Conservation (phyloP, 1,140 invertebrate genomes). For the Delia radicum region DNA sequence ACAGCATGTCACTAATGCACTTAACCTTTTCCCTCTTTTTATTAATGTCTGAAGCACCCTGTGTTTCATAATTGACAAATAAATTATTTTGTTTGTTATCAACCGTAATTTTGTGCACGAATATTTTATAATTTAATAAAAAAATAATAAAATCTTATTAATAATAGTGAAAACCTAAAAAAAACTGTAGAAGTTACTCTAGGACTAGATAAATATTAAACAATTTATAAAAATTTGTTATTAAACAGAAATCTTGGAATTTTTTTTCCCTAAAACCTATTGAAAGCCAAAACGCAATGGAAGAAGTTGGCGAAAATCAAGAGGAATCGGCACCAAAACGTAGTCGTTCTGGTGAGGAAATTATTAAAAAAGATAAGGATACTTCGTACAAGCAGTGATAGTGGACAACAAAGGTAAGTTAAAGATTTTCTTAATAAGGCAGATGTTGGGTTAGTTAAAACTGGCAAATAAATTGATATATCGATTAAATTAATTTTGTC, state of each 20-base stretch:
- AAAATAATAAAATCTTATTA: background rate
- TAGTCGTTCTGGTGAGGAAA: background rate
- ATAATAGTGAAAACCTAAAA: background rate
- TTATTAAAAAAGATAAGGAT: background rate
- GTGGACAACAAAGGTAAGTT: constrained; percentile 4
- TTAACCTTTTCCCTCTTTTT: too few relatives aligned
- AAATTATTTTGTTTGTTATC: background rate
- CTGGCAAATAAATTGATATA: too few relatives aligned
- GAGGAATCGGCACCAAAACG: background rate
- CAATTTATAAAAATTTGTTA: background rate
- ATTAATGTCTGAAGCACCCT: background rate
- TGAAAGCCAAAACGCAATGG: background rate
- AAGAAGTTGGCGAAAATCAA: background rate
- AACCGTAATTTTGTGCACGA: background rate
- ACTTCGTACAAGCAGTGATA: background rate
- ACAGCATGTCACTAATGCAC: too few relatives aligned
- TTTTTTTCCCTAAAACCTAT: background rate
- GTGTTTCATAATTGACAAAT: background rate
- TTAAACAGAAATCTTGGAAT: background rate
- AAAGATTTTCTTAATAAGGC: background rate
- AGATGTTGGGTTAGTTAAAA: background rate
- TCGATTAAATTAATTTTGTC: background rate
- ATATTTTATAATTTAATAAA: background rate
- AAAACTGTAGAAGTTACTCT: background rate
- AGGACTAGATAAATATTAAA: background rate